phyloP scores from a whole-genome alignment of 2,888 invertebrate species.

The Parnassius apollo region DNA sequence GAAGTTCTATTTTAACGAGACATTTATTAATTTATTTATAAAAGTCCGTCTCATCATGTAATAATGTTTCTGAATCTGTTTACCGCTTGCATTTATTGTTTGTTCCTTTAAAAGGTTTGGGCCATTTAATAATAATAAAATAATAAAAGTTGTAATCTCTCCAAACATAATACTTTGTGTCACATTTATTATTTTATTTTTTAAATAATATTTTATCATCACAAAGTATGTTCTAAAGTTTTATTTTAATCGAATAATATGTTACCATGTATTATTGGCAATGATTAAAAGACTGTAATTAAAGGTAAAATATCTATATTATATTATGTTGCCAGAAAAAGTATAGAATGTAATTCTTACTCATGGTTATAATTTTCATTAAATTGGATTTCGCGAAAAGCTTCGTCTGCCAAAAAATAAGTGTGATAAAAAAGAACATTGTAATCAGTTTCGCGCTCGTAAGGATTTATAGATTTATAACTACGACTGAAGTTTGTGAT shows the following conservation, averaged over 20 bases:
- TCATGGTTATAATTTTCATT: slow-evolving; percentile 17
- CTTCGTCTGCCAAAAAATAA: slow-evolving; percentile 47
- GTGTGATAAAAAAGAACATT: slow-evolving; percentile 34
- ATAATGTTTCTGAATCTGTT: slow-evolving; percentile 28
- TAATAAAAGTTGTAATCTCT: slow-evolving; percentile 3
- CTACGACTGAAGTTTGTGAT: slow-evolving; percentile 70
- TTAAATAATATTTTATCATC: slow-evolving; percentile 23
- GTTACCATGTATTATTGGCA: slow-evolving; percentile 26
- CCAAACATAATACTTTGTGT: slow-evolving; percentile 19
- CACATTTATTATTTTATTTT: slow-evolving; percentile 23
- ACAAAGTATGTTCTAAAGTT: slow-evolving; percentile 17
- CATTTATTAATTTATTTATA: slow-evolving; percentile 3
- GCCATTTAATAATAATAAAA: slow-evolving; percentile 16
- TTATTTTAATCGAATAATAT: slow-evolving; percentile 19
- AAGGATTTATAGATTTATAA: slow-evolving; percentile 28
- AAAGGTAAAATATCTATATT: slow-evolving; percentile 5
- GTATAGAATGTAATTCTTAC: slow-evolving; percentile 15
- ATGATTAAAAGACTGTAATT: slow-evolving; percentile 27
- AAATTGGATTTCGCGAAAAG: slow-evolving; percentile 25
- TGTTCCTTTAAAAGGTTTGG: slow-evolving; percentile 26
- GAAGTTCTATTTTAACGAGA: slow-evolving; percentile 5
- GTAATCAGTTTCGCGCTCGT: slow-evolving; percentile 26
- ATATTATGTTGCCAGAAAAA: slow-evolving; percentile 16
- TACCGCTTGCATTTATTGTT: slow-evolving; percentile 20
- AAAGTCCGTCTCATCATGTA: neutral